phyloP scores from a whole-genome alignment of 2,113 vertebrate genomes.

The Toxotes jaculatrix region DNA sequence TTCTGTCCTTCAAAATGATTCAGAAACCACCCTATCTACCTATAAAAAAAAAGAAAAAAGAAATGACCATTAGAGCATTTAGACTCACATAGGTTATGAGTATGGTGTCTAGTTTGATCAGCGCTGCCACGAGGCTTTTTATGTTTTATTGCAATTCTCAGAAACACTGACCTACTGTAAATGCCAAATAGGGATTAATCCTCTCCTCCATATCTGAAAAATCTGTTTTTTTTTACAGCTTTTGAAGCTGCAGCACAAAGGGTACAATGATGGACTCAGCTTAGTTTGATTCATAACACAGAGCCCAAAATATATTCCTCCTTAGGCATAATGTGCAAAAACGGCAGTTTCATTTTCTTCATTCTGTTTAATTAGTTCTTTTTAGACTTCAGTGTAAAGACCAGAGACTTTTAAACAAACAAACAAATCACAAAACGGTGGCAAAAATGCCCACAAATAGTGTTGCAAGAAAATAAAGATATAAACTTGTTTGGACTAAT shows the following conservation, averaged over 20 bases:
- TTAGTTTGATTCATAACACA: background rate
- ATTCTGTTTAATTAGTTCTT: background rate
- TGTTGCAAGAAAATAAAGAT: background rate
- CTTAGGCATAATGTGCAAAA: background rate
- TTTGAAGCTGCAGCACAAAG: background rate
- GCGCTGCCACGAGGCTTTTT: background rate
- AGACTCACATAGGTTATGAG: background rate
- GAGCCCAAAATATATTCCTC: background rate
- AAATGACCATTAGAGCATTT: background rate
- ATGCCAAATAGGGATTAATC: conserved; percentile 18
- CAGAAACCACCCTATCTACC: background rate
- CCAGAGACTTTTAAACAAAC: background rate
- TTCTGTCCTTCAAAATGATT: conserved; percentile 6
- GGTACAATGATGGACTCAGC: background rate
- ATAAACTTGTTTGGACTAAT: background rate
- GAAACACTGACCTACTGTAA: background rate
- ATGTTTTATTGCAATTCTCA: background rate
- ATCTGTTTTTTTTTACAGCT: background rate
- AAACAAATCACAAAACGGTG: background rate
- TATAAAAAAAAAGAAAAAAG: background rate
- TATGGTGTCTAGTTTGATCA: conserved; percentile 7
- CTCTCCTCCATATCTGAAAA: background rate
- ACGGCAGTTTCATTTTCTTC: background rate
- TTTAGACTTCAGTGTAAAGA: background rate
- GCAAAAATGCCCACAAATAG: background rate